Evolutionary conservation across 2,888 invertebrate species (phyloP), one percentile per base, ranked within the genome.

Genomic region (Cataglyphis cursor): DNA sequence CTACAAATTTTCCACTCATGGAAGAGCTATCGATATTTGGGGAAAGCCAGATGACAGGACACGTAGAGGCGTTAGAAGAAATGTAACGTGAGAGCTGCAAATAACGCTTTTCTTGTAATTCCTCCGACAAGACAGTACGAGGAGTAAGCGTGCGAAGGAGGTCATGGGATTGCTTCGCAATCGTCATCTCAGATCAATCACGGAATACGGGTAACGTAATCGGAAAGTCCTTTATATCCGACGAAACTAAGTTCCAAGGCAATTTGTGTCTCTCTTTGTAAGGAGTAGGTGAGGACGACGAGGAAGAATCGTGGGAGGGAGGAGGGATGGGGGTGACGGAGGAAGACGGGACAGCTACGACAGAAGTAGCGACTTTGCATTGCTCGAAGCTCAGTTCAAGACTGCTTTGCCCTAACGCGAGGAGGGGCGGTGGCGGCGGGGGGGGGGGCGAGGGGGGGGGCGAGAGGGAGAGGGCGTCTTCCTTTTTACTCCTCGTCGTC

Each of bases 201-300:
- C 90, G 91, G 88, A 91, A 91, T 91, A 89, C 87, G 87, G 91
- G 92, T 93, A 94, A 94, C 93, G 93, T 92, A 94, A 94, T 94
- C 93, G 93, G 90, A 93, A 93, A 94, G 93, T 94, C 94, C 93
- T 93, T 93, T 93, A 94, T 93, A 93, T 94, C 93, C 91, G 88
- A 86, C 92, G 91, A 94, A 94, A 94, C 94, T 94, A 93, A 94
- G 93, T 94, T 94, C 90, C 93, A 85, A 94, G 93, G 93, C 94
- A 94, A 94, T 94, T 94, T 94, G 93, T 92, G 93, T 93, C 92
- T 94, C 92, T 93, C 94, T 94, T 94, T 94, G 94, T 93, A 90
- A 93, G 92, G 90, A 92, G 91, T 88, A 89, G 90, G 87, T 86
- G 88, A 89, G 75, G 84, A 66, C 66, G 75, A 54, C 57, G 81